Evolutionary conservation across 1,140 invertebrate genomes (phyloP), one percentile per base, ranked within the genome.

Genomic region (Brachystomella parvula): DNA sequence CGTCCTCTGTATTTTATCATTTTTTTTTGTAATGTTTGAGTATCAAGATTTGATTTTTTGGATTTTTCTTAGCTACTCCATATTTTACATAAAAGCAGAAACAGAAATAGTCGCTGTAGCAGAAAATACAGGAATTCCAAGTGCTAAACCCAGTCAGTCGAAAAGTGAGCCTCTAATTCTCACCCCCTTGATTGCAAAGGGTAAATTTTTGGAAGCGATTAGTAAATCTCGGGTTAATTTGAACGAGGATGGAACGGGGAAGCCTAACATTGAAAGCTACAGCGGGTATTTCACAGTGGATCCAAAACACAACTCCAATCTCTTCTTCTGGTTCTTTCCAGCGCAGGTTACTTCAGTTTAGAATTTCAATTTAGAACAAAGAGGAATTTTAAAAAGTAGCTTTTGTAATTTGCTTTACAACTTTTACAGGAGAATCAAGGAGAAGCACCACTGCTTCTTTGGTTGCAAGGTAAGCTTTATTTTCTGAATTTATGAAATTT

Each of bases 251-350:
- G n/a, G n/a, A n/a, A n/a, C n/a, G n/a, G n/a, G 39, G n/a, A n/a
- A 44, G 9, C n/a, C n/a, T 44, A 44, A n/a, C 15, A 62, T 67
- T 21, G 64, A 71, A 2, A 76, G 76, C 61, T 76, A 79, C 72
- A 77, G 79, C 24, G 81, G 80, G 3, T 81, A 76, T 62, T 73
- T 82, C 17, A 81, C 80, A 26, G 80, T 81, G 29, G 79, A 82
- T 63, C 73, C 76, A 65, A 71, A 72, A 6, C 77, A 73, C 65
- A 76, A 78, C 62, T 81, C 79, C 53, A 80, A 82, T 68, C 76
- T 81, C 72, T 82, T 80, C 73, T 81, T 82, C 75, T 81, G 80
- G 80, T 81, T 79, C 72, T 81, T 81, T 63, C 79, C 80, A 35
- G 75, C 60, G 12, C 6, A 3, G 3, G 44, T 63, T 17, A 49